Conservation (phyloP, 2,113 vertebrate genomes). For the Gallinago undulata region DNA sequence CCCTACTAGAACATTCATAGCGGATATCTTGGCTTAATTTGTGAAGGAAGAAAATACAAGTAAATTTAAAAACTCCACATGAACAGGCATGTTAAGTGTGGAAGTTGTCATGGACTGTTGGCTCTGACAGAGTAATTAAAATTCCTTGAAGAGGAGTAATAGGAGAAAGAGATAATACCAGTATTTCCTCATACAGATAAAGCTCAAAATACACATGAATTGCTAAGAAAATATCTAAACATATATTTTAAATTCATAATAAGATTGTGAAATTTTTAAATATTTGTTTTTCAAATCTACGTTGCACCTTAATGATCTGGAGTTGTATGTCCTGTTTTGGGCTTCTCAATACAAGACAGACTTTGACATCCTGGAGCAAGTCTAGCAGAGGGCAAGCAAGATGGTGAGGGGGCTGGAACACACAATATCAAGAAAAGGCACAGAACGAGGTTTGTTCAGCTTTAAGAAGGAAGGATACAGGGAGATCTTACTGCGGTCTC, state of each 20-base stretch:
- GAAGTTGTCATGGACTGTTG: not conserved
- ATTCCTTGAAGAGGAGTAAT: not conserved
- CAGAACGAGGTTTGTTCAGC: not conserved
- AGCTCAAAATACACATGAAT: not conserved
- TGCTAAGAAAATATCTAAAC: not conserved
- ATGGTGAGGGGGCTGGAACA: not conserved
- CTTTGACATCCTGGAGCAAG: not conserved
- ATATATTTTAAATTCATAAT: not conserved
- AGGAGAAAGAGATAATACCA: not conserved
- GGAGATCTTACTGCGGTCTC: not conserved
- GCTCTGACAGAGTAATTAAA: slow-evolving; percentile 4
- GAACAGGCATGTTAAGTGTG: not conserved
- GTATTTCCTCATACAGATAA: not conserved
- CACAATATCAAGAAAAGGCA: not conserved
- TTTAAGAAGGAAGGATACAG: not conserved
- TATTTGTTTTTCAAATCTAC: not conserved
- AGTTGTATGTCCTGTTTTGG: not conserved
- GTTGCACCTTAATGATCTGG: not conserved
- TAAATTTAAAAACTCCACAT: not conserved
- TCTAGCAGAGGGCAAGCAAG: not conserved
- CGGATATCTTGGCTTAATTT: not conserved
- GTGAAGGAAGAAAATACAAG: not conserved
- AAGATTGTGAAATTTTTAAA: not conserved
- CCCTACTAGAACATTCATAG: not conserved
- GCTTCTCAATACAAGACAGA: not conserved